phyloP scores from a whole-genome alignment of 2,888 invertebrate species.

The Nowickia ferox region DNA sequence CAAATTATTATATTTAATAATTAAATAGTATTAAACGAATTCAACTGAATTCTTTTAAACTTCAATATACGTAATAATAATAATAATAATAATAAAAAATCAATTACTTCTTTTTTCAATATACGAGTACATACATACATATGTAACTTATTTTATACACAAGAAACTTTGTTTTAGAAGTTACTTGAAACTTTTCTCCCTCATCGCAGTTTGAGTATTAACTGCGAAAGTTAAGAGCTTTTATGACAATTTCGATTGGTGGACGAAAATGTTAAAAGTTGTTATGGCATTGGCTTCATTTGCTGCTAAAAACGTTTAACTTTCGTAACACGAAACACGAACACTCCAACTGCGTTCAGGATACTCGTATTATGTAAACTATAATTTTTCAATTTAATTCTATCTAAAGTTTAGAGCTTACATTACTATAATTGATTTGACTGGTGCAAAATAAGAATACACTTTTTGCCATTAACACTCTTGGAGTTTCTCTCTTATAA shows the following conservation, averaged over 20 bases:
- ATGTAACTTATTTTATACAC: neutral
- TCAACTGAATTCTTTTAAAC: neutral
- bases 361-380: neutral
- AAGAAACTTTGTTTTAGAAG: neutral
- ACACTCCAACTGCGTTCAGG: neutral
- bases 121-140: too few species aligned
- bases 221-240: too few species aligned
- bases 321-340: neutral
- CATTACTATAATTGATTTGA: constrained; percentile 50
- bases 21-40: neutral
- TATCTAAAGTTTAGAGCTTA: constrained; percentile 34
- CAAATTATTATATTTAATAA: neutral
- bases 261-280: too few species aligned
- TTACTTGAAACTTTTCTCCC: neutral
- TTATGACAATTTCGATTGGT: too few species aligned
- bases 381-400: constrained; percentile 35
- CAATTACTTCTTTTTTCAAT: neutral
- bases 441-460: constrained; percentile 32
- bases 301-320: neutral
- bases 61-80: too few species aligned
- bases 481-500: constrained; percentile 77
- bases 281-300: neutral
- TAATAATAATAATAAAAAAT: neutral
- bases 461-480: constrained; percentile 2
- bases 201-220: neutral